These are phyloP conservation scores for Caenorhabditis brenneri DNA, from an alignment of 1,140 invertebrate genomes.

Conservation along the genomic window DNA sequence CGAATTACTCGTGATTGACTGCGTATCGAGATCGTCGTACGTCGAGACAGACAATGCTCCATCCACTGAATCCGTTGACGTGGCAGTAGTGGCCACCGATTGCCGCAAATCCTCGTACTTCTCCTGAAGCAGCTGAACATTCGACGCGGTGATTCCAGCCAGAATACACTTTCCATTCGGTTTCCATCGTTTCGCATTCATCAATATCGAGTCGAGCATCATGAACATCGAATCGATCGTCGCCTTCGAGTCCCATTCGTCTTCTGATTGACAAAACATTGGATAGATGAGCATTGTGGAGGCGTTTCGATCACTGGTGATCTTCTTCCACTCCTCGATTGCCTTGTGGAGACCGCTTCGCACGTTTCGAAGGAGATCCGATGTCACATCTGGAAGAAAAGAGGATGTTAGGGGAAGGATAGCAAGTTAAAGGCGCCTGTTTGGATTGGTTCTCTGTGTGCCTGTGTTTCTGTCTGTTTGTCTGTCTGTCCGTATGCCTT, in stretches of 20 bases:
- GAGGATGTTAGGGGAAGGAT: no score
- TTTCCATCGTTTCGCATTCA: background rate
- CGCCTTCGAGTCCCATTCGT: conserved; percentile 11
- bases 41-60: background rate
- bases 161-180: conserved; percentile 36
- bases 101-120: background rate
- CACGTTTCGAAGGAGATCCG: background rate
- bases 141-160: background rate
- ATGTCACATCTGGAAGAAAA: background rate
- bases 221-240: conserved; percentile 1
- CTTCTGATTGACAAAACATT: conserved; percentile 13
- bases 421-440: no score
- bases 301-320: background rate
- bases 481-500: no score
- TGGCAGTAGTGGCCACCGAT: background rate
- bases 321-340: conserved; percentile 24
- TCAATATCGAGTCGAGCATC: conserved; percentile 4
- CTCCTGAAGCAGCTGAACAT: background rate
- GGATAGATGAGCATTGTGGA: conserved; percentile 38
- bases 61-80: background rate
- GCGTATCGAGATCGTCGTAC: background rate
- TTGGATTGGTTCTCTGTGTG: no score
- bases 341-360: background rate
- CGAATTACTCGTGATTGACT: background rate
- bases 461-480: no score